phyloP scores from a whole-genome alignment of 2,797 vertebrate genomes.

The Sebastiscus albofasciatus region DNA sequence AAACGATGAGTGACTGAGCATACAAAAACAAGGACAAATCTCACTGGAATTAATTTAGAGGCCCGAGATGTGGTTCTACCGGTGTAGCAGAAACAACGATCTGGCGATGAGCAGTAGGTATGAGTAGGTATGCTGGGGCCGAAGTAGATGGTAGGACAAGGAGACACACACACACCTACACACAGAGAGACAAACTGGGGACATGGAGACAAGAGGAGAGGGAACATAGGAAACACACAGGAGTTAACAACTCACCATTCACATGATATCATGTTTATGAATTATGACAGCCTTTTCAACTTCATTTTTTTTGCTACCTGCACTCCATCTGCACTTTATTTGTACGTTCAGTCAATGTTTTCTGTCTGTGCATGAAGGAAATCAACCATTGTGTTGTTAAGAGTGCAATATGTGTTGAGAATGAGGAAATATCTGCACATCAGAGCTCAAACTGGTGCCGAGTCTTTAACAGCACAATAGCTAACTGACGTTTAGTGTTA shows the following conservation, averaged over 20 bases:
- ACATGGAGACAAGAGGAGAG: no score
- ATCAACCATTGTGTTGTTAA: neutral
- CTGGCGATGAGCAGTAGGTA: no score
- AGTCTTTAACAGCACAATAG: neutral
- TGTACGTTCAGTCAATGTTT: neutral
- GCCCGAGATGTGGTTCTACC: no score
- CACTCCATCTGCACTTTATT: slow-evolving; percentile 52
- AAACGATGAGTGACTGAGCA: no score
- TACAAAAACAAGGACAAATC: no score
- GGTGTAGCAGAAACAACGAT: no score
- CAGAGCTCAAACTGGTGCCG: neutral
- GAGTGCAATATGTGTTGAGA: neutral
- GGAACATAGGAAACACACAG: no score
- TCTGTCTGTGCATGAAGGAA: neutral
- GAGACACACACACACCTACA: no score
- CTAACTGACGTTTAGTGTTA: neutral
- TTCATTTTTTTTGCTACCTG: slow-evolving; percentile 11
- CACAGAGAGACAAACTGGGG: no score
- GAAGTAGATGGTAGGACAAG: no score
- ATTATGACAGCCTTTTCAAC: neutral
- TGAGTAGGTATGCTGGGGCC: no score
- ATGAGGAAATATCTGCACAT: neutral
- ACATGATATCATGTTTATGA: neutral
- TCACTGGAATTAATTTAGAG: no score
- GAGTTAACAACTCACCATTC: neutral